Percentiles rank a stretch among this genome's conserved stretches.
Evolutionary conservation across 2,888 invertebrate species (phyloP).

Genomic region (Cheilosia vulpina): DNA sequence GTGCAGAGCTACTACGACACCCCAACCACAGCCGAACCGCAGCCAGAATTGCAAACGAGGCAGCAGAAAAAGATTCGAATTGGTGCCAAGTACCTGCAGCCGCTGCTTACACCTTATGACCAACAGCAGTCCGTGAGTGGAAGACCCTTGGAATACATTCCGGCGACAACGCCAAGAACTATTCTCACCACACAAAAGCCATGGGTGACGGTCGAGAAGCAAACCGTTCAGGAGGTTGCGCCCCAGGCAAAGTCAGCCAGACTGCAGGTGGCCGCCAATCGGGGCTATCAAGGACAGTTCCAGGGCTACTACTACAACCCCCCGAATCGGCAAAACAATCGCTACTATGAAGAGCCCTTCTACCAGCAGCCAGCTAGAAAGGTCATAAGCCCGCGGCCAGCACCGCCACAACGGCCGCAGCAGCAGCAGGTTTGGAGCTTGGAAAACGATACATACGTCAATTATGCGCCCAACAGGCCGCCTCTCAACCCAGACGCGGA

Average conservation of each 20-base stretch:
- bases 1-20: slow-evolving; percentile 53
- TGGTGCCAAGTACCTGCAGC: slow-evolving; percentile 79
- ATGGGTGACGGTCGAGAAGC: slow-evolving; percentile 79
- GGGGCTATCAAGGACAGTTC: slow-evolving; percentile 80
- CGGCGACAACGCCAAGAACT: slow-evolving; percentile 87
- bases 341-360: slow-evolving; percentile 77
- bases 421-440: slow-evolving; percentile 84
- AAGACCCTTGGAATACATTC: slow-evolving; percentile 85
- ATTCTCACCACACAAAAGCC: slow-evolving; percentile 82
- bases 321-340: slow-evolving; percentile 78
- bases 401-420: slow-evolving; percentile 77
- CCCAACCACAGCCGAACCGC: slow-evolving; percentile 44
- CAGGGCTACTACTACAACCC: slow-evolving; percentile 79
- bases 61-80: slow-evolving; percentile 80
- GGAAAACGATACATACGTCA: slow-evolving; percentile 87
- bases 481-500: slow-evolving; percentile 88
- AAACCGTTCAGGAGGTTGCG: slow-evolving; percentile 76
- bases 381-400: slow-evolving; percentile 59
- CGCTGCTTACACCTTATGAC: slow-evolving; percentile 79
- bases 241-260: slow-evolving; percentile 69
- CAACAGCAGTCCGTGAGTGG: slow-evolving; percentile 72
- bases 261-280: slow-evolving; percentile 75
- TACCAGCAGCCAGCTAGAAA: slow-evolving; percentile 75
- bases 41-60: slow-evolving; percentile 59
- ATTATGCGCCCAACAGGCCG: slow-evolving; percentile 86